phyloP scores from a whole-genome alignment of 2,888 invertebrate genomes.

The Anoplius nigerrimus region DNA sequence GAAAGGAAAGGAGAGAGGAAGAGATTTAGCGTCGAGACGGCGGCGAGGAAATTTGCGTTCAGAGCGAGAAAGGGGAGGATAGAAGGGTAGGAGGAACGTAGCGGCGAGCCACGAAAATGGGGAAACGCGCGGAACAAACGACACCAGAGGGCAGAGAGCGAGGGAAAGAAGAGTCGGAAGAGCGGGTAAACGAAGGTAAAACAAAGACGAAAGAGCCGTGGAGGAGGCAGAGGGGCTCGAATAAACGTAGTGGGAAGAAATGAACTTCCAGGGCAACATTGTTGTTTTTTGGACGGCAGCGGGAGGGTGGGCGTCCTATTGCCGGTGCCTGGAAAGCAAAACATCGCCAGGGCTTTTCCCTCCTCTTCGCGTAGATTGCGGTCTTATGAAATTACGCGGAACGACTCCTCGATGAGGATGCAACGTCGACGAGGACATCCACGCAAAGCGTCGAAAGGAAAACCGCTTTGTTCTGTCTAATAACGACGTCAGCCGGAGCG shows the following conservation, averaged over 20 bases:
- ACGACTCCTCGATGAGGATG: slow-evolving; percentile 23
- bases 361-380: slow-evolving; percentile 42
- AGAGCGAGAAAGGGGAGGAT: background rate
- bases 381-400: slow-evolving; percentile 46
- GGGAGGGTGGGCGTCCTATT: slow-evolving; percentile 28
- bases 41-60: slow-evolving; percentile 9
- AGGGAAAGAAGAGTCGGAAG: background rate
- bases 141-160: background rate
- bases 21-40: background rate
- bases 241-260: slow-evolving; percentile 33
- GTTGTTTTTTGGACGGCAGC: slow-evolving; percentile 25
- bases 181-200: background rate
- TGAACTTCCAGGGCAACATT: slow-evolving; percentile 34
- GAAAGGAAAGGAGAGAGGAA: background rate
- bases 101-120: background rate
- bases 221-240: slow-evolving; percentile 19
- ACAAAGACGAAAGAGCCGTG: slow-evolving; percentile 15
- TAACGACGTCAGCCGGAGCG: background rate
- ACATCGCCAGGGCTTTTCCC: slow-evolving; percentile 38
- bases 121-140: background rate
- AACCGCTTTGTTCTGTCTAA: slow-evolving; percentile 16
- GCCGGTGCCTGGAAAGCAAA: slow-evolving; percentile 31
- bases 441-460: slow-evolving; percentile 17
- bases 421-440: slow-evolving; percentile 1
- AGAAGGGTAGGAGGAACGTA: background rate